A percentile compares a stretch with the other conserved stretches of the same genome.
Evolutionary conservation across 2,113 vertebrate species (phyloP).

Genomic region (Euleptes europaea): DNA sequence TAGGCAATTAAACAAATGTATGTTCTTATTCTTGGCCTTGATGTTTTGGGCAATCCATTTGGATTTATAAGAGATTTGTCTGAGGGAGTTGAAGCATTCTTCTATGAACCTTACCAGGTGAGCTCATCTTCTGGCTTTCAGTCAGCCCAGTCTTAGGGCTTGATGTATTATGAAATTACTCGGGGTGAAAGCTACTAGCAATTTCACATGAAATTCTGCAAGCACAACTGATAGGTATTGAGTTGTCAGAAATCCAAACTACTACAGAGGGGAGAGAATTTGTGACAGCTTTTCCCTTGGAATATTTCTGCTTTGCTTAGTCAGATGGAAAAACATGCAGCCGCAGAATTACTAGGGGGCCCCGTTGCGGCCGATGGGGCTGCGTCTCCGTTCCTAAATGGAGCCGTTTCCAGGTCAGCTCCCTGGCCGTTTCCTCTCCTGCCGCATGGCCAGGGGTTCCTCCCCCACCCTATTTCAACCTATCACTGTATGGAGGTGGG

Average conservation of each 20-base stretch:
- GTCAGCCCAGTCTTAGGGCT: neutral
- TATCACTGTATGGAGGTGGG: no score
- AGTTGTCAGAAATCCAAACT: neutral
- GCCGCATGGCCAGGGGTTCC: no score
- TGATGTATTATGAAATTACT: neutral
- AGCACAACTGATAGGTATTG: neutral
- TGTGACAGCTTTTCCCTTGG: neutral
- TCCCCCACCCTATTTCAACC: no score
- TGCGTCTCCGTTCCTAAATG: no score
- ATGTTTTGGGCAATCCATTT: conserved; percentile 97
- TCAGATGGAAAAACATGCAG: no score
- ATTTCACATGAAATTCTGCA: neutral
- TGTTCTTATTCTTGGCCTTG: conserved; percentile 94
- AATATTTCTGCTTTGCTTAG: no score
- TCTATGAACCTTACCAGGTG: conserved; percentile 98
- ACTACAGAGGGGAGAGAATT: neutral
- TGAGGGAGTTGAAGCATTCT: conserved; percentile 96
- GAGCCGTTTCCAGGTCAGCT: no score
- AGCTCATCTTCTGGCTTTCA: conserved; percentile 6
- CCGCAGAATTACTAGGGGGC: no score
- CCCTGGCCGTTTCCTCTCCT: no score
- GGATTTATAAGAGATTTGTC: conserved; percentile 95
- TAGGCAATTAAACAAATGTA: conserved; percentile 99
- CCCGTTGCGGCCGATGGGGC: no score
- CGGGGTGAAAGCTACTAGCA: no score